A percentile compares a stretch with the other conserved stretches of the same genome.
Conservation (phyloP, 2,797 vertebrate species). For the Cirrhinus mrigala region DNA sequence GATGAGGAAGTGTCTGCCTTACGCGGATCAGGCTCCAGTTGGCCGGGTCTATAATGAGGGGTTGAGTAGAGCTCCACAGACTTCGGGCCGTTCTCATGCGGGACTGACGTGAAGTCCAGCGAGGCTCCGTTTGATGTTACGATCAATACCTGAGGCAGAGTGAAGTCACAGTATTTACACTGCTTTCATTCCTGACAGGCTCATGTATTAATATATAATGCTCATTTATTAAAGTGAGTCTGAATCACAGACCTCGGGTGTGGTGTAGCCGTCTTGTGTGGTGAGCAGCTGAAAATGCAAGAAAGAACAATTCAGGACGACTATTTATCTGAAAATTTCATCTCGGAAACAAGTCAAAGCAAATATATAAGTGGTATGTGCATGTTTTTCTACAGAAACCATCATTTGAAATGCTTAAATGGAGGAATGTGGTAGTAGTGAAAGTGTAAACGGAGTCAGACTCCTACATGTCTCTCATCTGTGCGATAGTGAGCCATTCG, state of each 20-base stretch:
- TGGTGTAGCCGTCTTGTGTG: slow-evolving; percentile 85
- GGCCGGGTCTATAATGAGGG: slow-evolving; percentile 82
- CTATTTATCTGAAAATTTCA: background rate
- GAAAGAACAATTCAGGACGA: background rate
- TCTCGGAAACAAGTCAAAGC: background rate
- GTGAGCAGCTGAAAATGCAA: slow-evolving; percentile 67
- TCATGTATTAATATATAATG: slow-evolving; percentile 3
- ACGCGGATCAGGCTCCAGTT: slow-evolving; percentile 73
- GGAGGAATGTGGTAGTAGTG: too few species aligned
- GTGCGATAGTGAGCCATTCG: slow-evolving; percentile 80
- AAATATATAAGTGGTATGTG: background rate
- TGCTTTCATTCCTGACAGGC: slow-evolving; percentile 32
- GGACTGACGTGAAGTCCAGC: slow-evolving; percentile 79
- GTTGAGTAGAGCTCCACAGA: slow-evolving; percentile 82
- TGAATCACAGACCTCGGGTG: slow-evolving; percentile 76
- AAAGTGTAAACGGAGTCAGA: too few species aligned
- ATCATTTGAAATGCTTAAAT: too few species aligned
- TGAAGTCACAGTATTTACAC: slow-evolving; percentile 19
- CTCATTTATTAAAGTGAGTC: background rate
- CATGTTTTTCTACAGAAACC: background rate
- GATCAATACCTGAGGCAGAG: slow-evolving; percentile 77
- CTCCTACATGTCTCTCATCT: slow-evolving; percentile 83
- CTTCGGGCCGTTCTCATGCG: slow-evolving; percentile 78
- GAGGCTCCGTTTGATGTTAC: slow-evolving; percentile 84
- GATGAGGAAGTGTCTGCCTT: slow-evolving; percentile 43